Evolutionary conservation across 2,113 vertebrate species (phyloP), one percentile per base, ranked within the genome.

Genomic region (Ochotona princeps): DNA sequence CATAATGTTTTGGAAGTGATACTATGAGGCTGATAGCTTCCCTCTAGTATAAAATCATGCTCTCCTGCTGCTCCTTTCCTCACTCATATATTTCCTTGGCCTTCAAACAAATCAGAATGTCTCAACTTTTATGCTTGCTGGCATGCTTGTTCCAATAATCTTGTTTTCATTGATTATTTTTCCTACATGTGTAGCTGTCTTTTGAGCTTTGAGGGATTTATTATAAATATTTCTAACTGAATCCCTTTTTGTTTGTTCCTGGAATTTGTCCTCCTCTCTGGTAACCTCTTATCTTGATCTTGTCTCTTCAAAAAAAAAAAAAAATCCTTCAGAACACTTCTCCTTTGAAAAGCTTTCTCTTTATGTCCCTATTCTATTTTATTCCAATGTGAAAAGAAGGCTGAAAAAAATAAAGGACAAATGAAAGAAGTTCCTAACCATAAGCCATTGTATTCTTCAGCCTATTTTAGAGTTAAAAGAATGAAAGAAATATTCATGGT

Each of bases 91-190:
- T 32, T 11, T 60, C 14, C 9, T 73, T 95, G n/a, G 30, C 30
- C 30, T 84, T 93, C 63, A 93, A 49, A 81, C 21, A 90, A 28
- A 94, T 61, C 28, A 88, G n/a, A 93, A 9, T 89, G 8, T 83
- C n/a, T 92, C 81, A 73, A 47, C 61, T 87, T 81, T 82, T 35
- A 83, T 28, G 81, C 20, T 82, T 82, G 20, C 44, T 80, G 70
- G 63, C 30, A n/a, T 57, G 8, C 14, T 89, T 91, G 18, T 17
- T 79, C 35, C 75, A 66, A 83, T 73, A 18, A 66, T 69, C n/a
- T 73, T 28, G 54, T 72, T 79, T 76, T 12, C 65, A 18, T 70
- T 54, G 23, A 83, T 69, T 91, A 35, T 73, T 93, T 91, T 81
- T 96, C n/a, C 18, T 74, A 32, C 11, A 14, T 51, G 38, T 75